phyloP scores from a whole-genome alignment of 2,888 invertebrate species.

The Zhuqinia jingwanae region DNA sequence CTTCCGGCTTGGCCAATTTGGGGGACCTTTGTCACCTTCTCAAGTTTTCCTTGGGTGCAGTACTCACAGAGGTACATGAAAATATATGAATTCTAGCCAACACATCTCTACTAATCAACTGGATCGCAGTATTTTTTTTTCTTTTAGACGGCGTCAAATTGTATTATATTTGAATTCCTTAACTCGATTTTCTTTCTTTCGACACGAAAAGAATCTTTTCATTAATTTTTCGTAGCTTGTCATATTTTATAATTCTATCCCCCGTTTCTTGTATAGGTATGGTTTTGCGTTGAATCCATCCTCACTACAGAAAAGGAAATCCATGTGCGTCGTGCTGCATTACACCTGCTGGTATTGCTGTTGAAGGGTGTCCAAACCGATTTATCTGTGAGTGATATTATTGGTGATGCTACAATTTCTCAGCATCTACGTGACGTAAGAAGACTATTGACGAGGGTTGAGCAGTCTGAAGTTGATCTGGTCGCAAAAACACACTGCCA shows the following conservation, averaged over 20 bases:
- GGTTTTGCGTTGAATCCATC: constrained; percentile 86
- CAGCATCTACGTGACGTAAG: constrained; percentile 73
- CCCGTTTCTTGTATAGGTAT: too few relatives aligned
- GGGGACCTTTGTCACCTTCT: constrained; percentile 90
- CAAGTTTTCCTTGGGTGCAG: constrained; percentile 87
- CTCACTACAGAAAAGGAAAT: constrained; percentile 87
- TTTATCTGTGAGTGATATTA: constrained; percentile 60
- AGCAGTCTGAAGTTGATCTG: constrained; percentile 86
- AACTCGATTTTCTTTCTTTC: too few relatives aligned
- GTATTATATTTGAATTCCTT: too few relatives aligned
- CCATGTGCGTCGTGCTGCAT: constrained; percentile 90
- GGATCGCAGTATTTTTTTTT: too few relatives aligned
- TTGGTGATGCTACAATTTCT: constrained; percentile 58
- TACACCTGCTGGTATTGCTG: constrained; percentile 88
- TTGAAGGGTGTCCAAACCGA: constrained; percentile 89
- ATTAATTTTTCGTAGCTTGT: too few relatives aligned
- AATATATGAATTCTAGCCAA: too few relatives aligned
- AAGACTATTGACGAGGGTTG: constrained; percentile 84
- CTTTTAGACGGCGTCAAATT: too few relatives aligned
- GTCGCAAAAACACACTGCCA: constrained; percentile 88
- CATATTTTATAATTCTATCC: too few relatives aligned
- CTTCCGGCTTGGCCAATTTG: constrained; percentile 91
- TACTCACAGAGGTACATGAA: constrained; percentile 87
- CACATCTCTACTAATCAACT: too few relatives aligned
- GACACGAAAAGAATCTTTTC: too few relatives aligned